Evolutionary conservation across 2,888 invertebrate genomes (phyloP), one percentile per base, ranked within the genome.

Genomic region (Platycheirus albimanus): DNA sequence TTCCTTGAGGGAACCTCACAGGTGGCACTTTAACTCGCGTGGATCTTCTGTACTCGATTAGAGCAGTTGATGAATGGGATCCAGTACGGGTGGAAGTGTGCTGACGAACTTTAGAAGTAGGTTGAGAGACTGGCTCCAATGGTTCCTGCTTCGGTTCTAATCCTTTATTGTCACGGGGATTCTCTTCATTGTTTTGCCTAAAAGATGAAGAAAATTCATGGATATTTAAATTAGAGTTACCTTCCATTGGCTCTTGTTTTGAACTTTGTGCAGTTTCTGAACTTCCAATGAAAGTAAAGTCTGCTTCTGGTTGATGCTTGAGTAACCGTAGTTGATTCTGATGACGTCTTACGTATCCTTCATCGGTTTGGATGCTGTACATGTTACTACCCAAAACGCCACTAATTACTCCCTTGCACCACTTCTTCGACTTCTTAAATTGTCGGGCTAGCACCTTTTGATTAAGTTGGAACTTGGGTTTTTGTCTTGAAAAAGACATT

Each of bases 191-290:
- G 20, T 56, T 56, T 41, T 38, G 41, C 2, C 41, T 20, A 20
- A 13, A 56, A 41, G 56, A 41, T 20, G 13, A 56, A 41, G 56
- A 56, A 56, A 41, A 41, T 24, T 13, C 13, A 24, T 19, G 4
- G 8, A 41, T 41, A 41, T 56, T 56, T 8, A 36, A 24, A 38
- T 41, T 19, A 13, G 19, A 4, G 3, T 38, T 19, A 56, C 41
- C 56, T 41, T 56, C 56, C 56, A 41, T 56, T 56, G 41, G 10
- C 10, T 38, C 56, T 56, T 56, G 56, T 41, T 38, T 56, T 20
- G 38, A 56, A 56, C 38, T 41, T 11, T n/a, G 13, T 43, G n/a
- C 19, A 11, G 5, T 8, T 20, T 56, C 38, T 15, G 56, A 41
- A 56, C 38, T 56, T 56, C n/a, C 36, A 56, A 19, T 36, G 13